Base-by-base conservation (phyloP, 1,140 invertebrate species). In the Drosophila albomicans region DNA sequence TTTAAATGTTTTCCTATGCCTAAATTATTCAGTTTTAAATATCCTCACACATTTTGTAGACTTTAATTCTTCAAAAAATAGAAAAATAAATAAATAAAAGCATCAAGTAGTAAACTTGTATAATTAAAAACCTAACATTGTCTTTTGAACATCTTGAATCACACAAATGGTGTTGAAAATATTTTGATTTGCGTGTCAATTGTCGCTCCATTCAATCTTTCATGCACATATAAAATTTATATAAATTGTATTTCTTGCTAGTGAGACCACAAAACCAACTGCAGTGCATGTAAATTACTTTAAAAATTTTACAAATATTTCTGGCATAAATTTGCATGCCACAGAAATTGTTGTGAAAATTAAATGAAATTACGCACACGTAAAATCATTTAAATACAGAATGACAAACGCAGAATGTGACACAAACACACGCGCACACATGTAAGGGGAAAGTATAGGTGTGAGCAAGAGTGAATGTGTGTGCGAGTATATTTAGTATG, bases 271-370 rank as follows among this genome's bases (percentile, higher is more conserved):
- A 76, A 72, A 41, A 32, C 57, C 61, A 72, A 76, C 56, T 63
- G 16, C 35, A 63, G 32, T 68, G 58, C 11, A 67, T 20, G 62
- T 52, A 65, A 69, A 69, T 74, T 71, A 66, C 85, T 85, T 85
- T 56, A 66, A 89, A 54, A 88, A 89, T 89, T 59, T 68, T 76
- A 49, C n/a, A 75, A 52, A 88, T 88, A 89, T 89, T 89, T 81
- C 62, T 74, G 81, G 85, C 85, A 84, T 89, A 78, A 82, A 81
- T 84, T 68, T 51, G 72, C 70, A 81, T 81, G 64, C 85, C 81
- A 66, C 49, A 69, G 58, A 78, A 75, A 78, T 81, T 75, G 52
- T 79, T 57, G 65, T 43, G 49, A 72, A 79, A 74, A 89, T 88
- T 75, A 67, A 88, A 88, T 88, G 74, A 84, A 88, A 84, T 88